Base-by-base conservation (phyloP, 2,888 invertebrate species). In the Carpatolechia fugitivella region DNA sequence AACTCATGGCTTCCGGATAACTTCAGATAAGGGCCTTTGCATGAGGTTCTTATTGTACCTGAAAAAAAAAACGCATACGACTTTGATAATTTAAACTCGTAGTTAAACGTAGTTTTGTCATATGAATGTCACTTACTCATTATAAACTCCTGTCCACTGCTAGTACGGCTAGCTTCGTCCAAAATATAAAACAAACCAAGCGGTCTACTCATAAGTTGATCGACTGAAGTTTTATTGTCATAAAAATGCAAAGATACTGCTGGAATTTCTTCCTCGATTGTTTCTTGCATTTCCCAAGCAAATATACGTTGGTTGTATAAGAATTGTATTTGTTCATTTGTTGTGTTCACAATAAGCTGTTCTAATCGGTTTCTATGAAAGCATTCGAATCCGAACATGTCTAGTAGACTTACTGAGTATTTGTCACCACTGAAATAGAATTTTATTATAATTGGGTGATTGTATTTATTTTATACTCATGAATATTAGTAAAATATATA, bases 291-390 rank as follows among this genome's bases (percentile, higher is more conserved):
- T 91, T 98, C 98, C 95, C 96, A 97, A 5, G 94, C 94, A 80
- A 98, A 98, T 59, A 97, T 92, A 72, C 96, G 93, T 81, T 98
- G 98, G 70, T 97, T 96, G 80, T 97, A 98, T 66, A 97, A 94
- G 76, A 97, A 98, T 75, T 98, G 98, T 76, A 98, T 92, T 82
- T 98, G 97, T 77, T 98, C 98, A 75, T 98, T 98, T 56, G 96
- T 92, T 0, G 95, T 94, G 75, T 98, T 98, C 1, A 97, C 94
- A 64, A 97, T 93, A 7, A 98, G 89, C 77, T 98, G 98, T 66
- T 98, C 96, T 60, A 98, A 90, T 10, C 94, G 93, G 82, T 98
- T 98, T 67, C 93, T 92, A 65, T 94, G 93, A 77, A 95, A 97
- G 75, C 97, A 97, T 88, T 98, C 98, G 74, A 98, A 98, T 0